Evolutionary conservation across 2,797 vertebrate species (phyloP), one percentile per base, ranked within the genome.

Genomic region (Clarias pachynema): DNA sequence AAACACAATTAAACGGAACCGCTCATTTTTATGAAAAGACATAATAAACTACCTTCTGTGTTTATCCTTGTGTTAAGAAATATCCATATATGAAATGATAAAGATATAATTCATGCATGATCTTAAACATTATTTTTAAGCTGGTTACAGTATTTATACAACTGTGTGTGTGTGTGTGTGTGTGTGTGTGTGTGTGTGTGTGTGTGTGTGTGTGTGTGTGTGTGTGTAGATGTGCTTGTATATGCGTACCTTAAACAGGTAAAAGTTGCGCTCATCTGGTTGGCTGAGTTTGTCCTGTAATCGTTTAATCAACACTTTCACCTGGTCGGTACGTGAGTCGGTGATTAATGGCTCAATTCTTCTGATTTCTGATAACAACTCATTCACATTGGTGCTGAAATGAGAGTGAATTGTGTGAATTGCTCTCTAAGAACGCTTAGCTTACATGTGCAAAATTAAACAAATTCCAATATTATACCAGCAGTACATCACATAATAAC

Each of bases 261-360:
- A 94, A 91, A 99, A 99, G 44, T 91, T 94, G 91, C 94, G 96
- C 73, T 95, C 92, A 49, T 96, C 93, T 89, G 96, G 91, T 88
- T 97, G 95, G 4, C 82, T 83, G 1, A 97, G 95, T 85, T 99
- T 99, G 85, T 97, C 94, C 91, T 99, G 97, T 63, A 99, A 90
- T 86, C 96, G 94, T 86, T 89, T 84, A 44, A 99, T 92, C 82
- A 99, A 92, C 18, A 94, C 90, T 91, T 94, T 94, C n/a, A 99
- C 91, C 18, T 97, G 95, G 15, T 97, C 94, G 16, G 91, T 91
- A 12, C 92, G 89, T 0, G 96, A 96, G 56, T 93, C 93, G 8
- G 97, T 98, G 91, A 99, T 95, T 40, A 99, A 95, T 82, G 97
- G 96, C 87, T 99, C 97, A 5, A 91, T 92, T 73, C 87, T 92